These are phyloP conservation scores for Percopsis transmontana DNA, from an alignment of 2,113 vertebrate species.

Conservation along the genomic window DNA sequence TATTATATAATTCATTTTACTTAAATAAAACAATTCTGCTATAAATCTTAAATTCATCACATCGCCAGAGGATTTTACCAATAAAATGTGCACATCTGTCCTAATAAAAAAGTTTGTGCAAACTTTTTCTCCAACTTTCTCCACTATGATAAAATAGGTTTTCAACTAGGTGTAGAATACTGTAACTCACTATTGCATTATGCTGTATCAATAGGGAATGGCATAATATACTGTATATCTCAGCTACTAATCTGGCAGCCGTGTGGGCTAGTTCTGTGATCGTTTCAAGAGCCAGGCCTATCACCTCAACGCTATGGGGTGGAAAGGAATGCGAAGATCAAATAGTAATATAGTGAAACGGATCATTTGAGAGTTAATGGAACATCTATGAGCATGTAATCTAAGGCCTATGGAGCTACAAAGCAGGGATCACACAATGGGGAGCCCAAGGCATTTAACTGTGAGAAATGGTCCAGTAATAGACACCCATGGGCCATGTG, in stretches of 20 bases:
- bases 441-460: background rate
- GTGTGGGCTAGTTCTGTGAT: background rate
- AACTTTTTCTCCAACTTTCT: too few species aligned
- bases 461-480: slow-evolving; percentile 9
- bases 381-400: background rate
- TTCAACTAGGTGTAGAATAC: too few species aligned
- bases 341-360: background rate
- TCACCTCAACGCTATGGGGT: background rate
- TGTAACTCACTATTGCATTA: background rate
- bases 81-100: too few species aligned
- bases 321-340: background rate
- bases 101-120: too few species aligned
- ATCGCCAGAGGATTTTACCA: too few species aligned
- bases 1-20: background rate
- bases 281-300: background rate
- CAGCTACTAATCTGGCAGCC: background rate
- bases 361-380: background rate
- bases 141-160: too few species aligned
- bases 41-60: background rate
- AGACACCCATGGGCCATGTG: slow-evolving; percentile 11
- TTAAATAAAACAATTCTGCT: background rate
- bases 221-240: background rate
- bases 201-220: too few species aligned
- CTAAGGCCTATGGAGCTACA: background rate
- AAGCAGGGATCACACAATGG: background rate